A percentile compares a stretch with the other conserved stretches of the same genome.
Conservation (phyloP, 2,888 invertebrate species). For the Cetonia aurata region DNA sequence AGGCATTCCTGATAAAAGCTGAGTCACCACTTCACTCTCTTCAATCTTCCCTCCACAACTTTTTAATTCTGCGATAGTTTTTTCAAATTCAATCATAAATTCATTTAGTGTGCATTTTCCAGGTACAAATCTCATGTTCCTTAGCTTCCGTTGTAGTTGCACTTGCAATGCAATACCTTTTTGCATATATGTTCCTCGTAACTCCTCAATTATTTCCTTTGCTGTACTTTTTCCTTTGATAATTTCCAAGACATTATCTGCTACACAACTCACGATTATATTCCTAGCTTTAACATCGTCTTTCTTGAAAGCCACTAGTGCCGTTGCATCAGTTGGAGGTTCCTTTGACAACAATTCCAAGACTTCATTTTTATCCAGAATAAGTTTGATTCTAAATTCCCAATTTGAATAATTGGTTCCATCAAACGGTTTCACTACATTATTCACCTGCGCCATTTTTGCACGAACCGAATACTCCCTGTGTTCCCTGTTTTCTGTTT, state of each 20-base stretch:
- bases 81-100: constrained; percentile 38
- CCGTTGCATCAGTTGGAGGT: background rate
- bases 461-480: too few relatives aligned
- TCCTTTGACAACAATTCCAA: constrained; percentile 13
- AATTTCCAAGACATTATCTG: constrained; percentile 12
- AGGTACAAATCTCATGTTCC: constrained; percentile 4
- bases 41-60: constrained; percentile 44
- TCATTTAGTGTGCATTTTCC: constrained; percentile 9
- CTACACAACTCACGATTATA: background rate
- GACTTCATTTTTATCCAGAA: constrained; percentile 17
- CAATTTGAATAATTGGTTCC: constrained; percentile 6
- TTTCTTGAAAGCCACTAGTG: background rate
- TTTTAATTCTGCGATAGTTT: constrained; percentile 45
- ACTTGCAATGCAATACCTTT: constrained; percentile 26
- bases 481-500: too few relatives aligned
- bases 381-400: constrained; percentile 10
- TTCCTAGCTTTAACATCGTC: too few relatives aligned
- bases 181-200: constrained; percentile 6
- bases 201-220: background rate
- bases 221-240: background rate
- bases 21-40: constrained; percentile 45
- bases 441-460: too few relatives aligned
- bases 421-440: too few relatives aligned
- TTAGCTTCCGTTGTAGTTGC: constrained; percentile 10
- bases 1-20: constrained; percentile 47